Conservation (phyloP, 2,888 invertebrate species). For the Drosophila prolongata region DNA sequence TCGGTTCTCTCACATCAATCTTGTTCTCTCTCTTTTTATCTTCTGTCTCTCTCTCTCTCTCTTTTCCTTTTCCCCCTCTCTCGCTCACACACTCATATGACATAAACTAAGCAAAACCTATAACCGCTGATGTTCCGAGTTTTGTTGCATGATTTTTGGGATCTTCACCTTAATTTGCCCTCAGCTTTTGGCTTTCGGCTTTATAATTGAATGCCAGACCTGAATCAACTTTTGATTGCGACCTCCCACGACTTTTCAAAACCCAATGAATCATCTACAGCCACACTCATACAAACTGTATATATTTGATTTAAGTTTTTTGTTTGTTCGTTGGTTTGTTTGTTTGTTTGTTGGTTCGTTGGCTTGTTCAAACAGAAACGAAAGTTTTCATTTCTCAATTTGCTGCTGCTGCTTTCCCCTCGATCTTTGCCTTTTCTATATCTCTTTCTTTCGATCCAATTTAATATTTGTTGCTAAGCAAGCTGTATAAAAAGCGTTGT, state of each 20-base stretch:
- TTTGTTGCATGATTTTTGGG: constrained; percentile 44
- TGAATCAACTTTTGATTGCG: constrained; percentile 5
- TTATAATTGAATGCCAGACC: constrained; percentile 16
- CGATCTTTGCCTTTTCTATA: constrained; percentile 9
- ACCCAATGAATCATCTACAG: constrained; percentile 4
- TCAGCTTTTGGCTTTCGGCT: constrained; percentile 28
- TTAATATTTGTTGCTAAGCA: constrained; percentile 30
- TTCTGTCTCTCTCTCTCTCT: constrained; percentile 7
- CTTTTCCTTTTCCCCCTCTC: constrained; percentile 3
- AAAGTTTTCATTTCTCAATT: constrained; percentile 37
- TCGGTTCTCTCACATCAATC: constrained; percentile 9
- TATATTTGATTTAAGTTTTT: constrained; percentile 29
- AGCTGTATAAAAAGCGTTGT: constrained; percentile 36
- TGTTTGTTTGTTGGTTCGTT: constrained; percentile 39
- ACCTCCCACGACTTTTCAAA: constrained; percentile 2
- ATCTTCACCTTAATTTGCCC: constrained; percentile 17
- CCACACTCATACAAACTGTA: constrained; percentile 20
- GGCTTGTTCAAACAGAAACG: constrained; percentile 40
- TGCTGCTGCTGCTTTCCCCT: constrained; percentile 31
- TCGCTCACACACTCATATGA: constrained; percentile 14
- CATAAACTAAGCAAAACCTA: constrained; percentile 26
- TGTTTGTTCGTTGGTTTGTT: constrained; percentile 33
- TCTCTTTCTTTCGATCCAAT: constrained; percentile 21
- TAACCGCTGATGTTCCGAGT: constrained; percentile 14
- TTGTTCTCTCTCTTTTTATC: constrained; percentile 16